Conservation (phyloP, 2,113 vertebrate species). For the Rhinichthys klamathensis region DNA sequence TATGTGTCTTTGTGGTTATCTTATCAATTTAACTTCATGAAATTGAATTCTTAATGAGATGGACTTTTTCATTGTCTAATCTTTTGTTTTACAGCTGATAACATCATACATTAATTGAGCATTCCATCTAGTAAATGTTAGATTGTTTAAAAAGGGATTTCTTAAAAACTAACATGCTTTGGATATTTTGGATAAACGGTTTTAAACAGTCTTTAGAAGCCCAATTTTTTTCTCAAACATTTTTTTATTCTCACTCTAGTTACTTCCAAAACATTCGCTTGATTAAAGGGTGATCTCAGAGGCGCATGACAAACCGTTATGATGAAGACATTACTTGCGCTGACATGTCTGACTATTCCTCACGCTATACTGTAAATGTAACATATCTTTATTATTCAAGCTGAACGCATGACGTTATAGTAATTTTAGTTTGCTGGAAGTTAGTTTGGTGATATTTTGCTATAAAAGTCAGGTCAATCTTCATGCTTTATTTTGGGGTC, state of each 20-base stretch:
- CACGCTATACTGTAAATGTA: conserved; percentile 22
- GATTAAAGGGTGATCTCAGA: conserved; percentile 34
- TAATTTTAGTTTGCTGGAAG: conserved; percentile 3
- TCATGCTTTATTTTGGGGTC: too few species aligned
- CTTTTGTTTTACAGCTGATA: not conserved
- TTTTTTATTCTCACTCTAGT: conserved; percentile 1
- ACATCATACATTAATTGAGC: not conserved
- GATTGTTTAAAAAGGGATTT: not conserved
- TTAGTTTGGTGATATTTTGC: not conserved
- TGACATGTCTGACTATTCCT: conserved; percentile 1
- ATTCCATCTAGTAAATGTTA: not conserved
- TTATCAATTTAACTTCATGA: not conserved
- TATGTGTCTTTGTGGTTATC: not conserved
- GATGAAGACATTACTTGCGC: not conserved
- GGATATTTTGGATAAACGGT: not conserved
- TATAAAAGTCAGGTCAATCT: too few species aligned
- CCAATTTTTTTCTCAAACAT: not conserved
- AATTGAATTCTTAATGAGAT: not conserved
- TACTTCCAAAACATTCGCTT: conserved; percentile 38
- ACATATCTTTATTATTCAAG: not conserved
- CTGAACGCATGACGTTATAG: not conserved
- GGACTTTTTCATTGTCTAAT: not conserved
- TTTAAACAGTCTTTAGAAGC: conserved; percentile 9
- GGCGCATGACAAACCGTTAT: not conserved
- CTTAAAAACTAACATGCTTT: not conserved